Base-by-base conservation (phyloP, 37 sponge, comb jelly and placozoan genomes). In the Cladorhizidae sp. region DNA sequence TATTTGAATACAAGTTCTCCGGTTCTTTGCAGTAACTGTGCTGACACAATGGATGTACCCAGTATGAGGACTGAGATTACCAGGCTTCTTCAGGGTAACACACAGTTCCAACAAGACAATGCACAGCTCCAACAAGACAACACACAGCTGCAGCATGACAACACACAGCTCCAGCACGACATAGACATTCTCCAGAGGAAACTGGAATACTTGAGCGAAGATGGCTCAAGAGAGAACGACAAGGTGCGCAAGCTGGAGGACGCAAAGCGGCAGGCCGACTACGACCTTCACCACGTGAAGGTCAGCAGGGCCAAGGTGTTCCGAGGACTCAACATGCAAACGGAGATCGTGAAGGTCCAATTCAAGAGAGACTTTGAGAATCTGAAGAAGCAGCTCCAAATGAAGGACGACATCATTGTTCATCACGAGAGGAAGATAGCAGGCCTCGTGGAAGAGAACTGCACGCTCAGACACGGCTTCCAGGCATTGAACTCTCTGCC, bases 281-380 rank as follows among this genome's bases (percentile, higher is more conserved):
- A 79, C 20, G 88, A 82, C 12, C 50, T 82, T 0, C 61, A 70
- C 45, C 45, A 45, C 22, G 61, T 87, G 15, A 50, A 52, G 35
- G 88, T 82, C 26, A 82, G 68, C 42, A 38, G 88, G 37, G 83
- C 78, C 1, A 88, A 88, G 65, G 42, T 88, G n/a, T 76, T 88
- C 12, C 38, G 83, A 72, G 88, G 88, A 21, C 62, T 88, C n/a
- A 81, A 82, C 62, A 88, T 78, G 28, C 88, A 88, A 58, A 82
- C 88, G 2, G 88, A 88, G 72, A 77, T 88, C 31, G 83, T 82
- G 2, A 41, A 58, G 40, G 73, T 80, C 2, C 88, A 88, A 32
- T 61, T 88, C 28, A 81, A 61, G 77, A 76, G 72, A 58, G 88
- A 88, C 73, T 83, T 89, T 67, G 89, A 89, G 18, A 28, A 83